phyloP scores from a whole-genome alignment of 2,113 vertebrate species.

The Edolisoma coerulescens region DNA sequence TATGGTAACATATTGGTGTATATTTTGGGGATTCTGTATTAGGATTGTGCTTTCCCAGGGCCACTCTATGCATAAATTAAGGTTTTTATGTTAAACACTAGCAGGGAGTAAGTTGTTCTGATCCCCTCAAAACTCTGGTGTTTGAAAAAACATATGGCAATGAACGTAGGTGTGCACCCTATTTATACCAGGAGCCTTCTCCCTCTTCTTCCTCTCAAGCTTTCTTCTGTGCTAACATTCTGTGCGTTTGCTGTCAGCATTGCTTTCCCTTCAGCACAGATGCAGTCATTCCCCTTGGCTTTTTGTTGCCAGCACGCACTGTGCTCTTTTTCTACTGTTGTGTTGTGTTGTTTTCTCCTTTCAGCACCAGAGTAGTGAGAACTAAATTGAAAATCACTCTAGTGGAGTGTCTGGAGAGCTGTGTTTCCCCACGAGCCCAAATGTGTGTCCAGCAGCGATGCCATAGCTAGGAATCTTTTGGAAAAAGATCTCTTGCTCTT shows the following conservation, averaged over 20 bases:
- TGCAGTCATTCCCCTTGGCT: neutral
- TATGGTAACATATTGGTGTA: neutral
- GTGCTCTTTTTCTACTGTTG: neutral
- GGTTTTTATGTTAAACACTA: neutral
- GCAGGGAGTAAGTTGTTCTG: neutral
- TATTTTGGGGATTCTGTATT: neutral
- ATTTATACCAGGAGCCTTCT: neutral
- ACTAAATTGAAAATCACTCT: neutral
- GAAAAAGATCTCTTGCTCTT: neutral
- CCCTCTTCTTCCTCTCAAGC: neutral
- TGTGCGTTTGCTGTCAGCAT: neutral
- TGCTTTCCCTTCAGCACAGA: neutral
- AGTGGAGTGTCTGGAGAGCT: neutral
- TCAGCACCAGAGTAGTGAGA: neutral
- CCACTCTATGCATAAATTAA: neutral
- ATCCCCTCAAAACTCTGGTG: neutral
- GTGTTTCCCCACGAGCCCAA: neutral
- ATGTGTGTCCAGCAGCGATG: neutral
- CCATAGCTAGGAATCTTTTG: neutral
- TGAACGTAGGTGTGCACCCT: rapidly evolving
- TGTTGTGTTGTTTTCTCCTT: neutral
- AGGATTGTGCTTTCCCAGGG: neutral
- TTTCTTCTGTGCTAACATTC: neutral
- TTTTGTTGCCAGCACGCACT: neutral
- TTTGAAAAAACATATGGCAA: neutral